Percentiles rank a stretch among this genome's conserved stretches.
Evolutionary conservation across 2,888 invertebrate species (phyloP).

Genomic region (Agrotis segetum): DNA sequence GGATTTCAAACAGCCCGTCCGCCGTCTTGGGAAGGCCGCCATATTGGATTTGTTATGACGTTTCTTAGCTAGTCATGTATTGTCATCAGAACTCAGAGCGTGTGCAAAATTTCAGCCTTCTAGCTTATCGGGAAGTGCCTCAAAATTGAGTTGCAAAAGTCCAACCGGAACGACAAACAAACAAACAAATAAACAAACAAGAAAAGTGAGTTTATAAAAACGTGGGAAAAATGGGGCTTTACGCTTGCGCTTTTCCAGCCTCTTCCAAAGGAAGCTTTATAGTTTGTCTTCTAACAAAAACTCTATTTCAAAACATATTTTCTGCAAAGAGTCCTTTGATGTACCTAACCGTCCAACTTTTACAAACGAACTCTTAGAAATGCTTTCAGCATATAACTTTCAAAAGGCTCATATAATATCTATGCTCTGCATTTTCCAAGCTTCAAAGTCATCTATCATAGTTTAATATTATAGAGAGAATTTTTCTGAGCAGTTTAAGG

Average conservation of each 20-base stretch:
- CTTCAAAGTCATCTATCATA: conserved; percentile 22
- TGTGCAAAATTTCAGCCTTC: no score
- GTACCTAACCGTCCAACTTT: conserved; percentile 2
- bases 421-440: conserved; percentile 9
- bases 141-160: no score
- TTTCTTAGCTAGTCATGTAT: no score
- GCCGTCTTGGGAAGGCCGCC: no score
- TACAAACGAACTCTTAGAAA: conserved; percentile 11
- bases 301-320: conserved; percentile 3
- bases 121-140: no score
- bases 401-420: conserved; percentile 14
- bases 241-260: not conserved
- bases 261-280: not conserved
- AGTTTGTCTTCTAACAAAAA: not conserved
- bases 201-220: no score
- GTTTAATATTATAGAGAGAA: conserved; percentile 17
- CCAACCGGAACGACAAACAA: no score
- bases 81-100: no score
- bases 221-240: no score
- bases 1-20: no score
- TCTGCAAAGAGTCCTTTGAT: conserved; percentile 14
- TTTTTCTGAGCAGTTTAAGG: conserved; percentile 2
- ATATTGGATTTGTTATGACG: no score
- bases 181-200: no score
- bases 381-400: conserved; percentile 7